Conservation (phyloP, 2,888 invertebrate species). For the Troides aeacus region DNA sequence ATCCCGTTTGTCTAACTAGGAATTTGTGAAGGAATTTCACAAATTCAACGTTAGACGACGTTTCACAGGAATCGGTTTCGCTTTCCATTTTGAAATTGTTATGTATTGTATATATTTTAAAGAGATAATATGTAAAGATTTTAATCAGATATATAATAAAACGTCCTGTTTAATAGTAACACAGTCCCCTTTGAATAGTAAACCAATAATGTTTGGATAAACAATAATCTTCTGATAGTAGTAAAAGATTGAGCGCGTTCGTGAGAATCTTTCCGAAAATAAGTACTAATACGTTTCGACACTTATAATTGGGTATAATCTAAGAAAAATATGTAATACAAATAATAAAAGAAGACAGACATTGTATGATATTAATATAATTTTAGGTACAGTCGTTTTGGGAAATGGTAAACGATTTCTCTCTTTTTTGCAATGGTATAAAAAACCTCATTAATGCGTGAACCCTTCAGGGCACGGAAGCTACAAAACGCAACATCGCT, state of each 20-base stretch:
- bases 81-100: neutral
- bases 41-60: too few relatives aligned
- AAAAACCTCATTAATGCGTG: conserved; percentile 5
- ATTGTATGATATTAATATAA: neutral
- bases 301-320: neutral
- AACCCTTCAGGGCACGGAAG: conserved; percentile 24
- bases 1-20: neutral
- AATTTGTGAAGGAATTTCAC: neutral
- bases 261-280: neutral
- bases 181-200: neutral
- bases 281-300: neutral
- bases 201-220: neutral
- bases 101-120: too few relatives aligned
- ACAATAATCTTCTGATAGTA: neutral
- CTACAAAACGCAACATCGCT: conserved; percentile 37
- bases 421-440: neutral
- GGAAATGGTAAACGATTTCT: neutral
- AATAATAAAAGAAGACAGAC: neutral
- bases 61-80: neutral
- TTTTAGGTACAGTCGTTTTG: too few relatives aligned
- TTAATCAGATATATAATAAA: too few relatives aligned
- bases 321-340: neutral
- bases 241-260: neutral
- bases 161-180: too few relatives aligned
- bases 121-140: too few relatives aligned